These are phyloP conservation scores for Triplophysa tibetana DNA, from an alignment of 2,113 vertebrate genomes.

Conservation along the genomic window DNA sequence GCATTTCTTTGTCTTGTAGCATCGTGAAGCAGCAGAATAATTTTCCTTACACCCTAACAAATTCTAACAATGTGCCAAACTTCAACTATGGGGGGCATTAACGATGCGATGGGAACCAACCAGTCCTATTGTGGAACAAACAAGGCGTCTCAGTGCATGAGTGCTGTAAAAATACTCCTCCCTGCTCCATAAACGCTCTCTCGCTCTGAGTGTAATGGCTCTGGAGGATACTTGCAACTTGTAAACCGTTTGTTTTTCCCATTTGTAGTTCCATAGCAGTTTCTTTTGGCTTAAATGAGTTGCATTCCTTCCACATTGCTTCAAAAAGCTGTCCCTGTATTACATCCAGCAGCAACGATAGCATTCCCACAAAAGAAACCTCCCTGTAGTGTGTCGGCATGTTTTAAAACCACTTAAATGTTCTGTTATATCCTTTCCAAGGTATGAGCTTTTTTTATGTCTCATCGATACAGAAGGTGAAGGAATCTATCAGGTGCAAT, in stretches of 20 bases:
- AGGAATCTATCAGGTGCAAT: too few relatives aligned
- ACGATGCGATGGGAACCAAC: slow-evolving; percentile 32
- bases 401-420: too few relatives aligned
- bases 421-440: too few relatives aligned
- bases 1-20: too few relatives aligned
- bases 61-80: slow-evolving; percentile 24
- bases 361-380: background rate
- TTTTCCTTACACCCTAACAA: background rate
- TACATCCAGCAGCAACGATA: background rate
- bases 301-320: background rate
- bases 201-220: background rate
- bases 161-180: slow-evolving; percentile 23
- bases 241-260: background rate
- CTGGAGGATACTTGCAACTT: background rate
- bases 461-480: too few relatives aligned
- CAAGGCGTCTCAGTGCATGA: background rate
- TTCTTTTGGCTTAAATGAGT: background rate
- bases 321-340: background rate
- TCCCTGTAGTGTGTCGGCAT: background rate
- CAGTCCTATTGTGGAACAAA: slow-evolving; percentile 9
- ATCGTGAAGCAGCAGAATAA: too few relatives aligned
- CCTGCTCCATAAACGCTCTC: slow-evolving; percentile 8
- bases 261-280: background rate
- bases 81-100: slow-evolving; percentile 17
- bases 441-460: too few relatives aligned